Conservation (phyloP, 92 coral and sea anemone genomes). For the Phenganax subtilis region DNA sequence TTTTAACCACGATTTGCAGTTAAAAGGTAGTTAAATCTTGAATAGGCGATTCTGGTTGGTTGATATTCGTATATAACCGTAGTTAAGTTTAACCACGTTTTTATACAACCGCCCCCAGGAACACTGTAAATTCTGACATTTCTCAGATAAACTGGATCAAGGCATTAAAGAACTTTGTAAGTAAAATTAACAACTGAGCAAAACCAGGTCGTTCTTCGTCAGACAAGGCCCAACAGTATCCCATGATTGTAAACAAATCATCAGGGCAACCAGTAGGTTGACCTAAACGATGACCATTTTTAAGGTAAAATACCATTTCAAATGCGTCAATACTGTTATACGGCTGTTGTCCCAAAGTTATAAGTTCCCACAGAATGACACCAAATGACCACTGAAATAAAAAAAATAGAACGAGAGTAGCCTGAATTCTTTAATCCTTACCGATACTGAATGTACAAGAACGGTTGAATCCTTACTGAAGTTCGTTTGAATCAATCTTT, state of each 20-base stretch:
- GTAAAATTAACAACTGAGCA: constrained; percentile 72
- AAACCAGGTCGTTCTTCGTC: constrained; percentile 93
- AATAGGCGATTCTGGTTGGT: too few relatives aligned
- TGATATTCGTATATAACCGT: too few relatives aligned
- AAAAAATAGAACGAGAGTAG: not conserved
- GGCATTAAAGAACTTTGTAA: constrained; percentile 84
- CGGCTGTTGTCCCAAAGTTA: constrained; percentile 94
- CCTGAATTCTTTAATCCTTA: too few relatives aligned
- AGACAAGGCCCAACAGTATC: constrained; percentile 96
- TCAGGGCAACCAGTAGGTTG: constrained; percentile 97
- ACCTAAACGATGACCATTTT: constrained; percentile 90
- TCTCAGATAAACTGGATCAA: constrained; percentile 71
- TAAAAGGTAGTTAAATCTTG: too few relatives aligned
- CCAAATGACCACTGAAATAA: constrained; percentile 88
- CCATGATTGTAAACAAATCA: constrained; percentile 91
- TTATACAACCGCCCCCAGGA: too few relatives aligned
- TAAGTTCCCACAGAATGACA: constrained; percentile 89
- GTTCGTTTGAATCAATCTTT: too few relatives aligned
- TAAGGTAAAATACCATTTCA: constrained; percentile 90
- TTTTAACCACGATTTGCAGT: too few relatives aligned
- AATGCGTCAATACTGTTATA: constrained; percentile 95
- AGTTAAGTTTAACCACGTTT: too few relatives aligned
- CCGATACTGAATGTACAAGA: too few relatives aligned
- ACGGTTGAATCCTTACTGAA: too few relatives aligned
- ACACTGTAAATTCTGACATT: not conserved